These are phyloP conservation scores for Digitonthophagus gazella DNA, from an alignment of 2,888 invertebrate genomes.

Conservation along the genomic window DNA sequence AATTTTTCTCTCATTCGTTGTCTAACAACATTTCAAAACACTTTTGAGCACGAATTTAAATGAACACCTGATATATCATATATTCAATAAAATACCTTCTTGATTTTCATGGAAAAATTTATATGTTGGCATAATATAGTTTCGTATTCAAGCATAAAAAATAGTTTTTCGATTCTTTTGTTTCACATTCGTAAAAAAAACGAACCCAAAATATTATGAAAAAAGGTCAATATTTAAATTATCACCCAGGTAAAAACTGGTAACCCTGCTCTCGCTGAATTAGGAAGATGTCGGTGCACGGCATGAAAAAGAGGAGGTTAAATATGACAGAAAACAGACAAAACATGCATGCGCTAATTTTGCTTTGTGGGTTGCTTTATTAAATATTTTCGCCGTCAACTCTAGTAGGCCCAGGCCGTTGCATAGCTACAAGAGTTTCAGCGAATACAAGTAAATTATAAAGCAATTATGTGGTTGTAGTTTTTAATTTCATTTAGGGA, in stretches of 20 bases:
- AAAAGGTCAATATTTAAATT: conserved; percentile 2
- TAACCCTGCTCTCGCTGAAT: neutral
- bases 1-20: too few relatives aligned
- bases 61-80: too few relatives aligned
- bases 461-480: neutral
- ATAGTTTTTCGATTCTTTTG: too few relatives aligned
- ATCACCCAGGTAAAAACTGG: neutral
- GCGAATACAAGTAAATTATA: neutral
- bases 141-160: too few relatives aligned
- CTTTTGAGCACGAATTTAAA: too few relatives aligned
- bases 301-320: neutral
- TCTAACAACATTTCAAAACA: too few relatives aligned
- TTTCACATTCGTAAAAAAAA: neutral
- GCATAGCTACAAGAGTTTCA: neutral
- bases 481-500: neutral
- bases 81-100: too few relatives aligned
- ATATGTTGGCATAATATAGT: too few relatives aligned
- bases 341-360: neutral
- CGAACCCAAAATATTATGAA: neutral
- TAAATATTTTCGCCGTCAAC: neutral
- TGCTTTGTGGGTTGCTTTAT: neutral
- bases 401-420: neutral
- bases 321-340: neutral
- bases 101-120: too few relatives aligned
- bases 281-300: neutral